Base-by-base conservation (phyloP, 2,888 invertebrate genomes). In the Cybosia mesomella region DNA sequence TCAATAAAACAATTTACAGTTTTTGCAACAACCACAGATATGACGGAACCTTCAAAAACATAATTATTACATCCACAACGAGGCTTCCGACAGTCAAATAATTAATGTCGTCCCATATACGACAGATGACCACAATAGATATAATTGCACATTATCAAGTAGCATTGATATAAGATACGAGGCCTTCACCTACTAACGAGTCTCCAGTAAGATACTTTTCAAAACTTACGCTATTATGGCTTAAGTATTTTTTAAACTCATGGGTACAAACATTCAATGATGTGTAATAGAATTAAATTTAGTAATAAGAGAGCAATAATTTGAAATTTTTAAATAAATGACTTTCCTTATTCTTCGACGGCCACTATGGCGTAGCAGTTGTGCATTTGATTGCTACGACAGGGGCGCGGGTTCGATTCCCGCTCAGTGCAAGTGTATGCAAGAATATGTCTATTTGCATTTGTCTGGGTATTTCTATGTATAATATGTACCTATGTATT, bases 141-240 rank as follows among this genome's bases (percentile, higher is more conserved):
- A 85, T 87, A 90, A 91, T 89, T 87, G 85, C 80, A 79, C 68
- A 83, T 84, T 88, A 90, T 89, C 87, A 87, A 80, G 79, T 73
- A 76, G 77, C 82, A 76, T 63, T 76, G 80, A 78, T 79, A 78
- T 74, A 69, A 74, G 67, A 80, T 64, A 66, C 28, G 18, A 81
- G 75, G 53, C 88, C 90, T 91, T 91, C 87, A 89, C 90, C 90
- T 81, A 88, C 76, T 85, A 87, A 83, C 68, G 36, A 60, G 66
- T 43, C 58, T 71, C 60, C 74, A 61, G 67, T 66, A 69, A 73
- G 66, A 72, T 68, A 21, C 5, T 43, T 66, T 34, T 61, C 21
- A 62, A 62, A 62, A 54, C 21, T 21, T 65, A 53, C 11, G 49
- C 28, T 34, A 59, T 54, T 36, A 18, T 9, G 43, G 39, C 8